Base-by-base conservation (phyloP, 2,113 vertebrate species). In the Uropsilus gracilis region DNA sequence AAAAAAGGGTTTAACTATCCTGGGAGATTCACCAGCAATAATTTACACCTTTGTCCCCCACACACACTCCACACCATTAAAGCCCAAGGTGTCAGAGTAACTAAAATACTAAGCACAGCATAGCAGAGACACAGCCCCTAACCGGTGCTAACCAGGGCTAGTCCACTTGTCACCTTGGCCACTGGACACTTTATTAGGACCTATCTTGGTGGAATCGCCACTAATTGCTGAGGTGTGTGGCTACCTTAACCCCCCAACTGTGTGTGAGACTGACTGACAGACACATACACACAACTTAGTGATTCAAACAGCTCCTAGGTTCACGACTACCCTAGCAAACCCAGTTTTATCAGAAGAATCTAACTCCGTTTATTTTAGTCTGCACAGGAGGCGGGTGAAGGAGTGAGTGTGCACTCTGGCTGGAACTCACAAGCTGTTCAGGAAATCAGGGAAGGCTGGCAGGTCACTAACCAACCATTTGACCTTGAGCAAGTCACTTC, bases 401-500 rank as follows among this genome's bases (percentile, higher is more conserved):
- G 26, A 82, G 28, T 3, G 66, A 72, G 8, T 10, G 18, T 30
- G 26, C 6, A 48, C 24, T 75, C 71, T n/a, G 50, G 22, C 28
- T n/a, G 57, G 71, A 44, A 61, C 30, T 32, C 7, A 90, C 44
- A 80, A 42, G 83, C 76, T 28, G 34, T 32, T 86, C 11, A 10
- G 39, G 24, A 82, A 22, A 55, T 75, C 66, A 71, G 81, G 73
- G 48, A 78, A 6, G 14, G 53, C 85, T 83, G 63, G 50, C 30
- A 32, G 71, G 93, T 83, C 94, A 87, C 57, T 34, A 61, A 61
- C 34, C 48, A 77, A 71, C 61, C 68, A 53, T 96, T 97, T 97
- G 97, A 97, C 97, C 97, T 97, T 97, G 95, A 96, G 34, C 88
- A 55, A 90, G 82, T 92, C 95, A 73, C 34, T 89, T 97, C 86